These are phyloP conservation scores for Chinchilla lanigera DNA, from an alignment of 2,113 vertebrate species.

Conservation along the genomic window DNA sequence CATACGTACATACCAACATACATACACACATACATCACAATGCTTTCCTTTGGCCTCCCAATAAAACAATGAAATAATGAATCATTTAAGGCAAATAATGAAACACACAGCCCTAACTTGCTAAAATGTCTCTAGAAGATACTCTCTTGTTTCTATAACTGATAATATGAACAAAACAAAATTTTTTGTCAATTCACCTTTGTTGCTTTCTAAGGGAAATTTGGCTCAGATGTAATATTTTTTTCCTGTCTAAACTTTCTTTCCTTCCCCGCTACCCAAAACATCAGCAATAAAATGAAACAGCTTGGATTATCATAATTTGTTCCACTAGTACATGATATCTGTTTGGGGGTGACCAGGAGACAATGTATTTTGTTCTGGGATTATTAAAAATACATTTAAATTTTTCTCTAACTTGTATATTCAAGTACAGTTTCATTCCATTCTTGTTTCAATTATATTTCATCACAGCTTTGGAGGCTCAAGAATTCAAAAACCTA, in stretches of 20 bases:
- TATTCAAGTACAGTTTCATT: constrained; percentile 5
- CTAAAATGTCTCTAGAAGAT: constrained; percentile 6
- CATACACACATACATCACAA: background rate
- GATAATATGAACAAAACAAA: background rate
- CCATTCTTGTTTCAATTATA: constrained; percentile 1
- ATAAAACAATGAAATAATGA: constrained; percentile 21
- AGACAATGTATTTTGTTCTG: background rate
- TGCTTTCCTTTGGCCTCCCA: background rate
- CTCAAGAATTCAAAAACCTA: background rate
- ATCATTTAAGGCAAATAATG: constrained; percentile 14
- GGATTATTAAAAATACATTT: constrained; percentile 21
- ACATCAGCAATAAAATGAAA: background rate
- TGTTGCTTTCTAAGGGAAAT: background rate
- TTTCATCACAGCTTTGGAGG: background rate
- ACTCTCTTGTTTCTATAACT: background rate
- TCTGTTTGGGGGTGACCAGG: background rate
- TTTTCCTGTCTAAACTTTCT: background rate
- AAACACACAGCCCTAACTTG: background rate
- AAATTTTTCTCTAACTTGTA: background rate
- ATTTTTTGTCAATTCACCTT: background rate
- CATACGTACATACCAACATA: background rate
- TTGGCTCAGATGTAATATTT: background rate
- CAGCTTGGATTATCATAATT: background rate
- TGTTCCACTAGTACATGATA: background rate
- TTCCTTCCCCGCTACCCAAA: background rate